Base-by-base conservation (phyloP, 2,888 invertebrate species). In the Idaea aversata region DNA sequence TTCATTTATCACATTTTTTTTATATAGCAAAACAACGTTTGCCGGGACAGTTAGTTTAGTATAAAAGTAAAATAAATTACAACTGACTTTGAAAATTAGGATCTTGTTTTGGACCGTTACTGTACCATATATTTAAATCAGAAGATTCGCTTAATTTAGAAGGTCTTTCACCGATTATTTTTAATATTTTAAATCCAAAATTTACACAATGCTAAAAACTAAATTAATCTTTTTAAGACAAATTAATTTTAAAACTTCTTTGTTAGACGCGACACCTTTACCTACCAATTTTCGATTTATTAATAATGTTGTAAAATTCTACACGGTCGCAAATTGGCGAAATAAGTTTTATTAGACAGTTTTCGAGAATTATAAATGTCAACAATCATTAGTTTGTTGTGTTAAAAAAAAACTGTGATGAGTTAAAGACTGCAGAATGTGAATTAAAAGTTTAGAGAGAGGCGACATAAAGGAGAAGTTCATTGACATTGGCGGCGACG, bases 91-190 rank as follows among this genome's bases (percentile, higher is more conserved):
- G 13, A 6, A 47, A 47, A 47, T 47, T 13, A 10, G 13, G 10
- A 47, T 47, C 7, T 47, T 36, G 4, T 47, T 2, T 25, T 25
- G 25, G 25, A 13, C 47, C 47, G 47, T 47, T 47, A 47, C 47
- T 47, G 47, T 47, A 47, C 47, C 75, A 82, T 72, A 73, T 75
- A 74, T 77, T 85, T 87, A 88, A 87, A 88, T 87, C 84, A 67
- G 63, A 65, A 81, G 85, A 84, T 88, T 88, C 84, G 79, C 77
- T 75, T 86, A 80, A 83, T 85, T 84, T 85, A 79, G 67, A 76
- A 81, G 80, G 73, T 85, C 80, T 83, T 84, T 86, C 83, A 83
- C 83, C 83, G 78, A 67, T 36, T 10, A 58, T 61, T 67, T 67
- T 63, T 67, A 35, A 61, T 63, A 62, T 57, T 15, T 5, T 16